Conservation (phyloP, 1,140 invertebrate species). For the Aporrectodea caliginosa region DNA sequence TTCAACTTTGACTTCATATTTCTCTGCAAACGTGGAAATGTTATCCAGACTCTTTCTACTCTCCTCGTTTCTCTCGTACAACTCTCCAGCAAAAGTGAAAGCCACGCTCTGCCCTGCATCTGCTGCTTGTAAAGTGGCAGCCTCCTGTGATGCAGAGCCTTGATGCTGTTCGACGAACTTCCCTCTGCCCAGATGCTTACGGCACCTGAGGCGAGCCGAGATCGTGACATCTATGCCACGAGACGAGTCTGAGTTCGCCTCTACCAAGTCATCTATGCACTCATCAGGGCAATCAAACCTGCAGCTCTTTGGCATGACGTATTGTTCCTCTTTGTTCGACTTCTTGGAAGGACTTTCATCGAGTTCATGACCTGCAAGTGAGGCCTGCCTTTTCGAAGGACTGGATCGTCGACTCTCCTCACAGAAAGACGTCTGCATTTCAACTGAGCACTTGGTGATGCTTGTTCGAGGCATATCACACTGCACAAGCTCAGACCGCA, state of each 20-base stretch:
- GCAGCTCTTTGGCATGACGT: neutral
- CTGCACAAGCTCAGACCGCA: too few species aligned
- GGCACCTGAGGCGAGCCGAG: neutral
- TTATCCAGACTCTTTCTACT: neutral
- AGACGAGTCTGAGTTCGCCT: neutral
- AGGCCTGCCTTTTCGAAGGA: neutral
- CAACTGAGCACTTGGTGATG: too few species aligned
- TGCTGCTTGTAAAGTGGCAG: too few species aligned
- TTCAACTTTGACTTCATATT: neutral
- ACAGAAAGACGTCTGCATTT: neutral
- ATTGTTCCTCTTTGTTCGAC: neutral
- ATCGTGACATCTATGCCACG: neutral
- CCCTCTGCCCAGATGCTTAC: neutral
- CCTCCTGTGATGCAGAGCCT: too few species aligned
- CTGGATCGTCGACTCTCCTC: neutral
- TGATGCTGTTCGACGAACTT: neutral
- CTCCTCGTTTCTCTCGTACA: neutral
- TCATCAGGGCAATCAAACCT: neutral
- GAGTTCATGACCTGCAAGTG: neutral
- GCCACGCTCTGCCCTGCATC: neutral
- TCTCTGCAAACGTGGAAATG: neutral
- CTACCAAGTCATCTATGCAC: neutral
- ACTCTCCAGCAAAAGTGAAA: neutral
- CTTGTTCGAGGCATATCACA: too few species aligned
- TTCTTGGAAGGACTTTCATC: neutral